Percentiles rank a stretch among this genome's conserved stretches.
These are phyloP conservation scores for Naso thynnoides DNA, from an alignment of 2,797 vertebrate genomes.

Conservation along the genomic window DNA sequence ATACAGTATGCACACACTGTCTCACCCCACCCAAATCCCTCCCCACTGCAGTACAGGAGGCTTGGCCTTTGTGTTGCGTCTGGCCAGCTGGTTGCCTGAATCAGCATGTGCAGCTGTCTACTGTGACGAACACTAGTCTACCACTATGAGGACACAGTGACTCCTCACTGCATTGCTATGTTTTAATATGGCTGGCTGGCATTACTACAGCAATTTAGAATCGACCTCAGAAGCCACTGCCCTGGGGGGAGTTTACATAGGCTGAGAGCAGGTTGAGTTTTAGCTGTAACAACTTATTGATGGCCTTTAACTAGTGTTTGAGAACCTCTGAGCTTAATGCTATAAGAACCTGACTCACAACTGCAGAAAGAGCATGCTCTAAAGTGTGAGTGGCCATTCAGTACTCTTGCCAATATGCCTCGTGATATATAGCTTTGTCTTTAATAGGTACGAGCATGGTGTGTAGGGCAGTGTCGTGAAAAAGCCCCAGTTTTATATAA, in stretches of 20 bases:
- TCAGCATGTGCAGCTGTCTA: constrained; percentile 78
- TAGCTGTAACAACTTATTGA: constrained; percentile 61
- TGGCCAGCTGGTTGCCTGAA: constrained; percentile 73
- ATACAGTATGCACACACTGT: constrained; percentile 29
- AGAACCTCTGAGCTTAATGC: constrained; percentile 48
- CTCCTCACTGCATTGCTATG: constrained; percentile 60
- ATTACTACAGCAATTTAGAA: constrained; percentile 68
- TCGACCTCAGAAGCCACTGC: constrained; percentile 50
- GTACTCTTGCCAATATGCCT: constrained; percentile 74
- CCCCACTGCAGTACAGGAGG: constrained; percentile 51
- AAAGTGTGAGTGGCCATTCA: constrained; percentile 65
- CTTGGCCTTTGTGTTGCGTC: constrained; percentile 72
- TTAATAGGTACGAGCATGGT: constrained; percentile 76
- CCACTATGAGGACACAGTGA: constrained; percentile 56
- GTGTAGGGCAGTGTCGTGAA: constrained; percentile 68
- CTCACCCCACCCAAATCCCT: constrained; percentile 44
- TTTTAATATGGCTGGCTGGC: constrained; percentile 61
- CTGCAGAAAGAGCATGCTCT: constrained; percentile 56
- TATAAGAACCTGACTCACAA: constrained; percentile 55
- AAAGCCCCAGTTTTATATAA: constrained; percentile 79
- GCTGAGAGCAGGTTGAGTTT: constrained; percentile 48
- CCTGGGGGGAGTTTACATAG: constrained; percentile 55
- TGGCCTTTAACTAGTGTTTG: constrained; percentile 68
- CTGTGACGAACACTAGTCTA: constrained; percentile 60
- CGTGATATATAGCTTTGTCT: constrained; percentile 77